Evolutionary conservation across 2,113 vertebrate species (phyloP).

Genomic region (Erythrocercus mccallii): DNA sequence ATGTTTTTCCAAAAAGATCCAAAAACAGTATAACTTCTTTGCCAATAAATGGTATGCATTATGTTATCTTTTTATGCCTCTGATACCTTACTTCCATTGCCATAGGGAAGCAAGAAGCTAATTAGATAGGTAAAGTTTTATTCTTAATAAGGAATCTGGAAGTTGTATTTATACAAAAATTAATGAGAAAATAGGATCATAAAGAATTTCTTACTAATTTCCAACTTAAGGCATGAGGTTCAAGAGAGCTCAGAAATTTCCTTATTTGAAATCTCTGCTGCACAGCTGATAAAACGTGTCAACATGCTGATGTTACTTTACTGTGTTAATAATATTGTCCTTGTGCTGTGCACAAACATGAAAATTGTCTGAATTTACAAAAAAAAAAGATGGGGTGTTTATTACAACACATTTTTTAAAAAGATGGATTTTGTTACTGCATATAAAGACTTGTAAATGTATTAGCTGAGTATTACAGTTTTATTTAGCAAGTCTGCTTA

Average conservation of each 20-base stretch:
- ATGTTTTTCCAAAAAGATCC: neutral
- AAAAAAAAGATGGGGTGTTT: neutral
- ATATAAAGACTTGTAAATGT: neutral
- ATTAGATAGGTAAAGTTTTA: neutral
- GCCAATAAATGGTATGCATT: neutral
- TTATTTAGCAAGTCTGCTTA: conserved; percentile 18
- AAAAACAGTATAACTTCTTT: neutral
- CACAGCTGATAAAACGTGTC: neutral
- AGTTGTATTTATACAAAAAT: neutral
- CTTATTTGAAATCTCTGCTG: neutral
- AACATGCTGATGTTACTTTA: neutral
- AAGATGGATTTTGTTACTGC: neutral
- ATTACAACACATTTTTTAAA: neutral
- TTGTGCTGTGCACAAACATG: neutral
- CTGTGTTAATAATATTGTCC: neutral
- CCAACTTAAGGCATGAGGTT: neutral
- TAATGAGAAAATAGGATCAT: neutral
- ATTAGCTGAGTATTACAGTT: neutral
- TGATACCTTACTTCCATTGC: neutral
- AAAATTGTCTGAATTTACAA: neutral
- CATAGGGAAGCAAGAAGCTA: neutral
- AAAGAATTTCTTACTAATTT: neutral
- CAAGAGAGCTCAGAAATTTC: neutral
- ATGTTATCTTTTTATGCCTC: neutral
- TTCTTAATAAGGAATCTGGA: neutral